These are phyloP conservation scores for Trichomalopsis sarcophagae DNA, from an alignment of 1,140 invertebrate species.

Conservation along the genomic window DNA sequence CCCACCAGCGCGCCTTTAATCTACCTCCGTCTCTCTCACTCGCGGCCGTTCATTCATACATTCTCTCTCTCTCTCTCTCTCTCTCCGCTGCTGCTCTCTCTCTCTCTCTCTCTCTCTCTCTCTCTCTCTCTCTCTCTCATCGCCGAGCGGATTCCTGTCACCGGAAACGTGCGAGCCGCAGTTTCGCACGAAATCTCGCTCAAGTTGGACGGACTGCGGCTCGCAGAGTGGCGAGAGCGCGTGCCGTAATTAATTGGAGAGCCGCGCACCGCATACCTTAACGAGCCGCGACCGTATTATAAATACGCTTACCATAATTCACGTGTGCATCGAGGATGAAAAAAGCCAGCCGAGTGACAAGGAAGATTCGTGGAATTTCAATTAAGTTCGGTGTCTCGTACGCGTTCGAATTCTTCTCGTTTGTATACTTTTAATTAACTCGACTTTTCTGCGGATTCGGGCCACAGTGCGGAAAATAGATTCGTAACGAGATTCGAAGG, in stretches of 20 bases:
- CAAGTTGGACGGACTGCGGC: conserved; percentile 53
- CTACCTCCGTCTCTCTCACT: conserved; percentile 38
- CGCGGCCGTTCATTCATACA: conserved; percentile 46
- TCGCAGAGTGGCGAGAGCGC: neutral
- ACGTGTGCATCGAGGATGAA: neutral
- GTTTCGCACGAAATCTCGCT: conserved; percentile 67
- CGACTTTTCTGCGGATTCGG: neutral
- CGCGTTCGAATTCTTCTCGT: no score
- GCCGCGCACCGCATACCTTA: neutral
- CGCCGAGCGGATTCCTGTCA: conserved; percentile 61
- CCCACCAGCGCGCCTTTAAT: conserved; percentile 57
- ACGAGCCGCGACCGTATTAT: neutral
- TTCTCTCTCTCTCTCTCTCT: conserved; percentile 7
- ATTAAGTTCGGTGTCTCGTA: no score
- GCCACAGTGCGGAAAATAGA: neutral
- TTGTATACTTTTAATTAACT: no score
- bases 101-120: conserved; percentile 13
- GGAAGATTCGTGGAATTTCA: neutral
- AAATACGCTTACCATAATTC: conserved; percentile 5
- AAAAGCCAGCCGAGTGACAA: neutral
- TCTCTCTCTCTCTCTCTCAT: conserved; percentile 15
- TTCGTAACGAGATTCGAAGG: conserved; percentile 21
- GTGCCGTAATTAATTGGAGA: conserved; percentile 18
- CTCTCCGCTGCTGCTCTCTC: neutral
- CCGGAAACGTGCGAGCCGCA: conserved; percentile 59